Evolutionary conservation across 1,140 invertebrate genomes (phyloP), one percentile per base, ranked within the genome.

Genomic region (Adelges cooleyi): DNA sequence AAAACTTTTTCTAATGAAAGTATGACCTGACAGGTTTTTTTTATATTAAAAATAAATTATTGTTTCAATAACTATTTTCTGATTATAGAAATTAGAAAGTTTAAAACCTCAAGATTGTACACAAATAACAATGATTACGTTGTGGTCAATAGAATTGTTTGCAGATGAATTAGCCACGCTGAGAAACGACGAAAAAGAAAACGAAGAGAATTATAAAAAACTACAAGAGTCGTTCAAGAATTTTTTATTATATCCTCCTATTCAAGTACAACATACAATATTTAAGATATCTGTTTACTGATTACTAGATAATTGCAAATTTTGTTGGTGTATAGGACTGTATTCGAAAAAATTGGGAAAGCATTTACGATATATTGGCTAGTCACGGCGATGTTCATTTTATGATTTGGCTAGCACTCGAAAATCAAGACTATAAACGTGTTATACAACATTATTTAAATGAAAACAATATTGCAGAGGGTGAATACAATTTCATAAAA

Each of bases 381-480:
- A 92, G 90, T 71, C 94, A 98, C 73, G 94, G 93, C 0, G 92
- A 97, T 76, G 87, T 91, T 66, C 83, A 87, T 54, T 93, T 93
- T 74, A 73, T 95, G 15, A 85, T 94, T 22, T 85, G 86, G 73
- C 80, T 95, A 66, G 91, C 92, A 1, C 82, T 87, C 27, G 80
- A 89, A 23, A 92, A 94, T 74, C 85, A 88, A 74, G 94, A 97
- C 77, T 95, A 86, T 74, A 90, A 96, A 69, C 84, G 89, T 72
- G 86, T 96, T 1, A 86, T 98, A 50, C 80, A 84, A 1, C 90
- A 95, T 71, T 84, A 94, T 75, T 81, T 96, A 25, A 87, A 92
- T 68, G 86, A 88, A 71, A 72, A 72, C 8, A 68, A 73, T 18
- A 73, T 72, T 66, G 20, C 29, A 20, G 69, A 71, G 59, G 74